phyloP scores from a whole-genome alignment of 2,113 vertebrate species.

The Nothoprocta pentlandii region DNA sequence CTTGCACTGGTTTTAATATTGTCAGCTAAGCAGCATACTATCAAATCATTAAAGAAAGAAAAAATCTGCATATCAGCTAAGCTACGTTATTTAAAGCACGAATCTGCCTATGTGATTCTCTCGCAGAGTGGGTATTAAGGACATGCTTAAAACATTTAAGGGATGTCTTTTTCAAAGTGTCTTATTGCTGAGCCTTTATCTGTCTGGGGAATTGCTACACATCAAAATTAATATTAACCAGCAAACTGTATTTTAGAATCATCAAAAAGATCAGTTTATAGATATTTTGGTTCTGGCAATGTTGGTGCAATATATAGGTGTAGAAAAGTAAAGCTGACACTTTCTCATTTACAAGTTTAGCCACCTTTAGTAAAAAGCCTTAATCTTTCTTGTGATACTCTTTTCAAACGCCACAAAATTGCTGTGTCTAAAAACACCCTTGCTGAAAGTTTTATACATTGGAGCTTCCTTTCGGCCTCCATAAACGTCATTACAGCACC shows the following conservation, averaged over 20 bases:
- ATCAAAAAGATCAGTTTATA: not conserved
- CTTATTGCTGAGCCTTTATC: not conserved
- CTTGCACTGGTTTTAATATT: not conserved
- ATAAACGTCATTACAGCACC: slow-evolving; percentile 17
- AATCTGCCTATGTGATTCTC: not conserved
- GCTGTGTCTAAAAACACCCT: not conserved
- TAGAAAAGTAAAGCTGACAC: not conserved
- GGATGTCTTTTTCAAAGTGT: not conserved
- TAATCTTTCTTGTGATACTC: not conserved
- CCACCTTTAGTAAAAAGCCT: not conserved
- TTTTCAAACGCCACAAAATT: not conserved
- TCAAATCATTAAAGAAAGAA: not conserved
- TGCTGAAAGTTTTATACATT: slow-evolving; percentile 50
- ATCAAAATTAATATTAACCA: not conserved
- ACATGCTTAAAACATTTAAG: not conserved
- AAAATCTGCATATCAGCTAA: not conserved
- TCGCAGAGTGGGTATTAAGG: not conserved
- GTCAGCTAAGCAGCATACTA: not conserved
- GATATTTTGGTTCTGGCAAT: not conserved
- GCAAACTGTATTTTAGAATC: not conserved
- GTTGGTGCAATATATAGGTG: not conserved
- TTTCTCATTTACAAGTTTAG: not conserved
- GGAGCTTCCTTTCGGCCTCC: not conserved
- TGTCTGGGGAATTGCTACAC: not conserved
- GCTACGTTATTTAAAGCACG: not conserved